phyloP scores from a whole-genome alignment of 2,113 vertebrate species.

The Apeltes quadracus region DNA sequence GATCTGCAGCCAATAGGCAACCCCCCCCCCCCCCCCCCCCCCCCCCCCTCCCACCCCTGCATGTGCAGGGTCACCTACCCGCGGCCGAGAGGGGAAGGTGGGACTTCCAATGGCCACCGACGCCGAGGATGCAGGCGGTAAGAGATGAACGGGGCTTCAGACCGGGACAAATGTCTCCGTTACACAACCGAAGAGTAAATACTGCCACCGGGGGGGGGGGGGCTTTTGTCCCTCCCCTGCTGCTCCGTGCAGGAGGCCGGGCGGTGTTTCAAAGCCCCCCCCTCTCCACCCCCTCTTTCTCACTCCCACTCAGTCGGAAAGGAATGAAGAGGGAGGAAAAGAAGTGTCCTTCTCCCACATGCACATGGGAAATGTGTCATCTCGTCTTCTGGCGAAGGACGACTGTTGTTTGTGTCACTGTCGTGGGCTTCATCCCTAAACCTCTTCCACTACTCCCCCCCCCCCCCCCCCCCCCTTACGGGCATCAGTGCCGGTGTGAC shows the following conservation, averaged over 20 bases:
- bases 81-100: conserved; percentile 43
- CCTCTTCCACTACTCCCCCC: background rate
- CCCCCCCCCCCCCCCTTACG: conserved; percentile 8
- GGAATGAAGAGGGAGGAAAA: conserved; percentile 26
- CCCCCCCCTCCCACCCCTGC: background rate
- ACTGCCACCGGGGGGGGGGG: conserved; percentile 51
- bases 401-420: conserved; percentile 10
- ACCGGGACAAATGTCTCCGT: conserved; percentile 64
- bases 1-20: background rate
- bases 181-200: conserved; percentile 71
- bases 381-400: conserved; percentile 21
- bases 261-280: conserved; percentile 63
- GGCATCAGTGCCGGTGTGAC: background rate
- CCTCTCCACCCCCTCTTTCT: conserved; percentile 57
- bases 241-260: conserved; percentile 56
- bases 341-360: conserved; percentile 52
- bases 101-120: conserved; percentile 42
- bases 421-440: background rate
- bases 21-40: background rate
- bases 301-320: conserved; percentile 58
- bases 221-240: conserved; percentile 43
- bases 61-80: conserved; percentile 35
- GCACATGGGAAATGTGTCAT: conserved; percentile 46
- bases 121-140: conserved; percentile 63
- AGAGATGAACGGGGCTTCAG: conserved; percentile 63